Percentiles rank a stretch among this genome's conserved stretches.
phyloP scores from a whole-genome alignment of 2,113 vertebrate species.

The Eurypyga helias region DNA sequence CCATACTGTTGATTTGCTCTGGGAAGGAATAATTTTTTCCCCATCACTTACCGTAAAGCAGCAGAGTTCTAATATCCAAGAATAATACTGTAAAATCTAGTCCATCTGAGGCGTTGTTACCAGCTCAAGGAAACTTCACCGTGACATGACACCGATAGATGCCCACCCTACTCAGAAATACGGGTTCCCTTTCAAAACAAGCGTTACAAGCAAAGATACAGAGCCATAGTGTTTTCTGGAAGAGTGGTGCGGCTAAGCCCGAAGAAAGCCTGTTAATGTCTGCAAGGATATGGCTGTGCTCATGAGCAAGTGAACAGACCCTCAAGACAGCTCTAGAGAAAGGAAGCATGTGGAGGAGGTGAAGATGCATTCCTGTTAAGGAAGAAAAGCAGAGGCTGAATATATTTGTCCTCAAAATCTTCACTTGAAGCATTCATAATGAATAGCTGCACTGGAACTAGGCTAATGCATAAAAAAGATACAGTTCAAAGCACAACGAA shows the following conservation, averaged over 20 bases:
- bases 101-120: neutral
- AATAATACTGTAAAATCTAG: neutral
- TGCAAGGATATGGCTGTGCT: neutral
- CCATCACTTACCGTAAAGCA: neutral
- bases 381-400: neutral
- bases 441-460: neutral
- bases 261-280: neutral
- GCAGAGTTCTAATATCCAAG: neutral
- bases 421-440: neutral
- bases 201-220: neutral
- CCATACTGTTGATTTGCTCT: neutral
- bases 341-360: neutral
- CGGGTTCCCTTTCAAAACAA: neutral
- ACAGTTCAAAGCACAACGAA: neutral
- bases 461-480: neutral
- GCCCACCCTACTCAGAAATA: neutral
- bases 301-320: neutral
- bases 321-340: neutral
- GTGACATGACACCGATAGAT: neutral
- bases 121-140: neutral
- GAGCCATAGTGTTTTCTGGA: neutral
- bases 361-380: neutral
- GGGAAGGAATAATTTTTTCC: neutral
- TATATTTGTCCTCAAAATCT: neutral
- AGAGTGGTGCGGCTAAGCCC: neutral